A percentile compares a stretch with the other conserved stretches of the same genome.
phyloP scores from a whole-genome alignment of 1,140 invertebrate species.

The Prorops nasuta region DNA sequence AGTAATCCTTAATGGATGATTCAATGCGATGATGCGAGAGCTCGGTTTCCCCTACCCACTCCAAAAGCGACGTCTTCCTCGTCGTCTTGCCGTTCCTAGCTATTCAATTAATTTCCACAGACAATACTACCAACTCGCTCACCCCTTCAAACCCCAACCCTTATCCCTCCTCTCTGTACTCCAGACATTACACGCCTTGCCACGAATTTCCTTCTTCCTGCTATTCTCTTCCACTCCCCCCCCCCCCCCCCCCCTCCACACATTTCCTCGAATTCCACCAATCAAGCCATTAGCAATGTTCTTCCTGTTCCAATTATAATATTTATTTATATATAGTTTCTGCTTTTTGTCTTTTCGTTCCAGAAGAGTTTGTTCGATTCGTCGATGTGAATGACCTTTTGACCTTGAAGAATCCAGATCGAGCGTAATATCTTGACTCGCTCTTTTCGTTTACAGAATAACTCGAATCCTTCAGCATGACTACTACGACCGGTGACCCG shows the following conservation, averaged over 20 bases:
- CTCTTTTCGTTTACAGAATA: too few relatives aligned
- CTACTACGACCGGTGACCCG: conserved; percentile 49
- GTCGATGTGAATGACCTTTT: too few relatives aligned
- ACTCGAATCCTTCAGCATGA: conserved; percentile 36
- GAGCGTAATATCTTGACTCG: too few relatives aligned
- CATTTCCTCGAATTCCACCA: not conserved
- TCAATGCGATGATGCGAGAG: conserved; percentile 10
- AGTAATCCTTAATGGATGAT: conserved; percentile 42
- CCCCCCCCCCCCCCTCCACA: not conserved
- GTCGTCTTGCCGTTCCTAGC: conserved; percentile 24
- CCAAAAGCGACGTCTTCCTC: conserved; percentile 19
- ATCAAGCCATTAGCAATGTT: too few relatives aligned
- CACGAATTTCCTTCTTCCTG: too few relatives aligned
- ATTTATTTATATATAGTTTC: too few relatives aligned
- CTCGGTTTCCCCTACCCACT: conserved; percentile 4
- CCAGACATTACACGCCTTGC: too few relatives aligned
- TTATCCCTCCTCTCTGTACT: too few relatives aligned
- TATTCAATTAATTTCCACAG: conserved; percentile 32
- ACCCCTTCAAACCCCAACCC: not conserved
- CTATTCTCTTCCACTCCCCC: not conserved
- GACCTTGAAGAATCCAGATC: too few relatives aligned
- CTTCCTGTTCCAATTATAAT: too few relatives aligned
- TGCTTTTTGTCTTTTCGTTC: too few relatives aligned
- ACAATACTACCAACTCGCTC: conserved; percentile 21
- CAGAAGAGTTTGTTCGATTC: too few relatives aligned